These are phyloP conservation scores for Caradrina kadenii DNA, from an alignment of 2,888 invertebrate genomes.

Conservation along the genomic window DNA sequence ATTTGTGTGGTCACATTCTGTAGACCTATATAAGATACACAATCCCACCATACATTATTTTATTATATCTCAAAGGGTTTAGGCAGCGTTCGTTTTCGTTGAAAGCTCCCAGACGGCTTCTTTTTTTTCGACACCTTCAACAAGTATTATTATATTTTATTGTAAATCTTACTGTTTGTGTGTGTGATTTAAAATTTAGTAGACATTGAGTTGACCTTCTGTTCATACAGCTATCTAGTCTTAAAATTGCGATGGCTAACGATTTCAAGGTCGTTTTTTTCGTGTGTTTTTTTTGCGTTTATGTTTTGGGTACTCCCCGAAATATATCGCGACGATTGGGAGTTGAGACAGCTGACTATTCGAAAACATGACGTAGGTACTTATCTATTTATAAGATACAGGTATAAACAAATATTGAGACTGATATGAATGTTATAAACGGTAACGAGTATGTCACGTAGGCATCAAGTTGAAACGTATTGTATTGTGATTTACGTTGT, in stretches of 20 bases:
- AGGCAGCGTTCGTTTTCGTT: too few relatives aligned
- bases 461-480: not conserved
- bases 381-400: conserved; percentile 16
- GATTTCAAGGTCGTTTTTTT: conserved; percentile 45
- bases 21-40: too few relatives aligned
- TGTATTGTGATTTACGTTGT: not conserved
- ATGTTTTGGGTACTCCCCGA: conserved; percentile 30
- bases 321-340: not conserved
- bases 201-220: conserved; percentile 12
- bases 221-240: not conserved
- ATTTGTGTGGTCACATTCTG: too few relatives aligned
- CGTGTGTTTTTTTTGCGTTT: conserved; percentile 2
- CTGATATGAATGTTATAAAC: conserved; percentile 3
- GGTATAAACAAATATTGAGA: not conserved
- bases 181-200: not conserved
- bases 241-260: not conserved
- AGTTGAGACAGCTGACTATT: not conserved
- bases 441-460: not conserved
- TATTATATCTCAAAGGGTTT: too few relatives aligned
- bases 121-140: too few relatives aligned
- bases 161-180: too few relatives aligned
- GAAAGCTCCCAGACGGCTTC: too few relatives aligned
- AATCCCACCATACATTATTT: too few relatives aligned
- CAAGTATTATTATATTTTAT: too few relatives aligned
- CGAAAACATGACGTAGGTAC: not conserved